These are phyloP conservation scores for Aldabrachelys gigantea DNA, from an alignment of 2,113 vertebrate species.

Conservation along the genomic window DNA sequence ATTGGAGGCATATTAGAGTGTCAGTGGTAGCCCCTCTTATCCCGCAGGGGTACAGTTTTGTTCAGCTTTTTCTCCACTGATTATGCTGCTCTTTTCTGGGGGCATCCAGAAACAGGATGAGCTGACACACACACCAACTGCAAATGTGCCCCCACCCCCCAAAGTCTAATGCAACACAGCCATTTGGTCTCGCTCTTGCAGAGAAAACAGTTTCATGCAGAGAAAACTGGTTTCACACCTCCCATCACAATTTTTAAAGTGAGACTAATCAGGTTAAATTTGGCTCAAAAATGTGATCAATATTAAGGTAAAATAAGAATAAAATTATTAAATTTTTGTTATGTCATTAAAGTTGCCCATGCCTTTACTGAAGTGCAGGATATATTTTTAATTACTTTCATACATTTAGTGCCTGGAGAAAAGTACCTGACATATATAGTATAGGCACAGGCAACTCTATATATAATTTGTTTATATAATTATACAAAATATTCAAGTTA, in stretches of 20 bases:
- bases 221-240: not conserved
- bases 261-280: not conserved
- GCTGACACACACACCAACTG: not conserved
- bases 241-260: not conserved
- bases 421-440: not conserved
- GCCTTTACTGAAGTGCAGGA: not conserved
- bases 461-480: not conserved
- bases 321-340: not conserved
- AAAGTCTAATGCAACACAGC: not conserved
- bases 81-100: not conserved
- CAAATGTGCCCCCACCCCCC: not conserved
- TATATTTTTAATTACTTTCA: not conserved
- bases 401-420: not conserved
- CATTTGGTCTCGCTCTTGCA: not conserved
- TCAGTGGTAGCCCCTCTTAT: not conserved
- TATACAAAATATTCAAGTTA: not conserved
- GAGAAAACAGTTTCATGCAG: not conserved
- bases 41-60: not conserved
- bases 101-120: not conserved
- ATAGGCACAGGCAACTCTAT: no score
- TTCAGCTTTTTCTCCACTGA: not conserved
- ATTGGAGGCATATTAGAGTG: not conserved
- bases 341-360: not conserved
- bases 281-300: not conserved
- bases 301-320: not conserved